phyloP scores from a whole-genome alignment of 2,113 vertebrate species.

The Ceyx cyanopectus region DNA sequence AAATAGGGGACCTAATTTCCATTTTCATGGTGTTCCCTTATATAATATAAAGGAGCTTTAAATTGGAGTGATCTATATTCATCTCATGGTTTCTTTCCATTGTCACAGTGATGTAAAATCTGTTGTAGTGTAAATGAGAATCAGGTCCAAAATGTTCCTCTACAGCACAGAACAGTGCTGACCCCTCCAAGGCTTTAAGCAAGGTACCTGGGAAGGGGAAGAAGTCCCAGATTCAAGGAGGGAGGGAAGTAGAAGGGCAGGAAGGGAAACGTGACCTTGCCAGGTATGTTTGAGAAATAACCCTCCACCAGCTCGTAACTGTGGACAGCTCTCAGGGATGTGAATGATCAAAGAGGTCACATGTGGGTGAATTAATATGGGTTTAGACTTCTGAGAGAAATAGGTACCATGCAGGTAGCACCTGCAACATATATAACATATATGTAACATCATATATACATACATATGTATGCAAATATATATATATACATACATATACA shows the following conservation, averaged over 20 bases:
- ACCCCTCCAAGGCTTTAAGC: background rate
- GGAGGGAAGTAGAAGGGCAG: background rate
- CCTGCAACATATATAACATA: too few species aligned
- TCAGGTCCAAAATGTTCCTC: background rate
- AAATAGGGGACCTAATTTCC: constrained; percentile 49
- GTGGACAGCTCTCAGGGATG: background rate
- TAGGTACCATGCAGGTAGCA: background rate
- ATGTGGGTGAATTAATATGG: background rate
- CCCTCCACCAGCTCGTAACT: background rate
- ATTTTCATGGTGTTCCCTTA: constrained; percentile 62
- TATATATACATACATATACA: background rate
- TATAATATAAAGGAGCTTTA: constrained; percentile 56
- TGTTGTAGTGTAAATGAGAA: constrained; percentile 45
- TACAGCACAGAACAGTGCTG: background rate
- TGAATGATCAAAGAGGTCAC: background rate
- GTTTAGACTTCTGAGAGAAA: background rate
- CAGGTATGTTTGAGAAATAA: background rate
- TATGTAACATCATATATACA: background rate
- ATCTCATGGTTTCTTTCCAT: constrained; percentile 37
- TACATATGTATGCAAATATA: background rate
- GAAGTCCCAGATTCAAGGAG: background rate
- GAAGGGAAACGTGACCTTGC: background rate
- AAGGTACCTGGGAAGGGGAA: background rate
- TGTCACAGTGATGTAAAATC: constrained; percentile 15
- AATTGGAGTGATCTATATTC: constrained; percentile 54